A percentile compares a stretch with the other conserved stretches of the same genome.
Evolutionary conservation across 2,113 vertebrate species (phyloP).

Genomic region (Sula dactylatra): DNA sequence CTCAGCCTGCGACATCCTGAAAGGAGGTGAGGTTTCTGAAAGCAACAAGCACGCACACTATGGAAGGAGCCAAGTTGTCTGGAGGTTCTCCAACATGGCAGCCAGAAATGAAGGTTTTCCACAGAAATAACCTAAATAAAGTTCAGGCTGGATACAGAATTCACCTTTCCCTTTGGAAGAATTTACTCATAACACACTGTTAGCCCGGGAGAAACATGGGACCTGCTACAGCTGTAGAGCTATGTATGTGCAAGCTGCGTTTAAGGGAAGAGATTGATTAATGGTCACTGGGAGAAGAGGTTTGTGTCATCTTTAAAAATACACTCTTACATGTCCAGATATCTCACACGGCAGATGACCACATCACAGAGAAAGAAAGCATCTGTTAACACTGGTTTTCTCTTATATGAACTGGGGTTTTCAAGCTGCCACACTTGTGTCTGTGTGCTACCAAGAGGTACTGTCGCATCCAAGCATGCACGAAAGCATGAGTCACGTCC

Average conservation of each 20-base stretch:
- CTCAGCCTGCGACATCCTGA: background rate
- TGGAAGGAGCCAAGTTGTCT: background rate
- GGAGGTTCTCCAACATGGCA: background rate
- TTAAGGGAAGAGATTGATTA: background rate
- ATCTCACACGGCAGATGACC: background rate
- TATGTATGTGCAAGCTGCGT: background rate
- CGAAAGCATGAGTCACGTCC: background rate
- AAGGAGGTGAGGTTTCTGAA: background rate
- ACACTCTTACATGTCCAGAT: background rate
- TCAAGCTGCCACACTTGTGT: background rate
- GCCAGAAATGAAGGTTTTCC: background rate
- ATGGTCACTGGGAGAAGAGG: background rate
- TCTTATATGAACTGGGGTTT: background rate
- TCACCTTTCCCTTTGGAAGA: background rate
- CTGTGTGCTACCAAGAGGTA: background rate
- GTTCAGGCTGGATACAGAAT: background rate
- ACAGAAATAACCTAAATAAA: background rate
- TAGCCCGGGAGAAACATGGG: background rate
- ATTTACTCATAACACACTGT: background rate
- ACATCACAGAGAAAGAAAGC: background rate
- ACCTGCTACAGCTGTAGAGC: background rate
- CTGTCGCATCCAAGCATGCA: background rate
- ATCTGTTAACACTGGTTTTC: background rate
- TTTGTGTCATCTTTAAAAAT: background rate
- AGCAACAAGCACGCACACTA: accelerated